Percentiles rank a stretch among this genome's conserved stretches.
These are phyloP conservation scores for Pantelozetes paolii DNA, from an alignment of 2,888 invertebrate genomes.

Conservation along the genomic window DNA sequence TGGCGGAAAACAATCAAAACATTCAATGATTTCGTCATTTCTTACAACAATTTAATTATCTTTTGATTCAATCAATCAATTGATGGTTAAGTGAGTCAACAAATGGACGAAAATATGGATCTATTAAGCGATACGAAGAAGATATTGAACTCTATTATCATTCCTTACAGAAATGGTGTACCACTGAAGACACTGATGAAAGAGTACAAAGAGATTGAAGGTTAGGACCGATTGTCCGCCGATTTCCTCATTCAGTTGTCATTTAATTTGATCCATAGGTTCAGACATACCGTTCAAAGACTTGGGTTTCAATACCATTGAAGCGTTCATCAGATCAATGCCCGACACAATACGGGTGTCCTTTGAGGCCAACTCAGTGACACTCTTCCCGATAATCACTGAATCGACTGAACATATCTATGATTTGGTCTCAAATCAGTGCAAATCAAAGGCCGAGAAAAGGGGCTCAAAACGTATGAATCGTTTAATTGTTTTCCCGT, in stretches of 20 bases:
- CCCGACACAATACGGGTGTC: background rate
- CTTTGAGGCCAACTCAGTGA: background rate
- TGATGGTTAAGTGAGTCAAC: too few relatives aligned
- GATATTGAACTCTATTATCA: background rate
- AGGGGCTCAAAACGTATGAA: background rate
- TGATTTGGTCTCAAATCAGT: background rate
- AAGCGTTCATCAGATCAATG: background rate
- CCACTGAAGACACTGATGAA: background rate
- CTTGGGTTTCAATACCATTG: background rate
- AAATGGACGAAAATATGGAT: background rate
- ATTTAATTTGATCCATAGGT: constrained; percentile 1
- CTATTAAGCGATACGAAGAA: background rate
- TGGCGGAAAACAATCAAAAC: too few relatives aligned
- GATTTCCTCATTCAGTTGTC: background rate
- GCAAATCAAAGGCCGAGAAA: background rate
- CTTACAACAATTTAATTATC: too few relatives aligned
- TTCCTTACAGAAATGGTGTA: background rate
- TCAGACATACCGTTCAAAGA: background rate
- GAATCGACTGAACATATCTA: constrained; percentile 9
- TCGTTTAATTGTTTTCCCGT: background rate
- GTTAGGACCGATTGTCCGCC: background rate
- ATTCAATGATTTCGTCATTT: too few relatives aligned
- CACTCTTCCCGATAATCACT: background rate
- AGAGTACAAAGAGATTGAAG: background rate
- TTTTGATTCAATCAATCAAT: too few relatives aligned